Conservation (phyloP, 2,888 invertebrate species). For the Lasioglossum calceatum region DNA sequence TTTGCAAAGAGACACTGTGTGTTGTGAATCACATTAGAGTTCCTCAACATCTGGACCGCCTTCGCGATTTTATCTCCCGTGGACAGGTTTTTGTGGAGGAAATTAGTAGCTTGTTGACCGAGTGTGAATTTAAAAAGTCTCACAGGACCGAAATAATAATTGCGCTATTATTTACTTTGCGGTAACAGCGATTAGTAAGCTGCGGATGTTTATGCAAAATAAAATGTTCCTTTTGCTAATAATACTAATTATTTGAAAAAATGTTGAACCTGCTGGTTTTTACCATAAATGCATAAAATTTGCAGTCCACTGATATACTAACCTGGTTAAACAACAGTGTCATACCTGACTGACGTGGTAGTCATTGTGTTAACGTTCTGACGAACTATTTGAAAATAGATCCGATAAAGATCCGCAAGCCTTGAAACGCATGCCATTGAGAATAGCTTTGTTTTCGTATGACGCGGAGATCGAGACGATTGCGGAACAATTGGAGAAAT, state of each 20-base stretch:
- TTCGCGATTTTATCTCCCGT: not conserved
- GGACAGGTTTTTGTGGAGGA: too few species aligned
- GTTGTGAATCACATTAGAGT: not conserved
- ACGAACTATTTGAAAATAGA: not conserved
- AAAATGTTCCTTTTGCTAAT: too few species aligned
- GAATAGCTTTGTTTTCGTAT: not conserved
- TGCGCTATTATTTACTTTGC: too few species aligned
- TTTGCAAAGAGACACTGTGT: not conserved
- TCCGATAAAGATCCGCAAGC: not conserved
- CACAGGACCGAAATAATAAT: too few species aligned
- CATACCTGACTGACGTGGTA: not conserved
- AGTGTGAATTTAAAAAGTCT: too few species aligned
- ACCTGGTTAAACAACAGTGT: not conserved
- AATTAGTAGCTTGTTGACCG: too few species aligned
- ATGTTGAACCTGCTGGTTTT: too few species aligned
- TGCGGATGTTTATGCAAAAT: too few species aligned
- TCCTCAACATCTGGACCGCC: not conserved
- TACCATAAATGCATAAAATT: too few species aligned
- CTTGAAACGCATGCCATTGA: not conserved
- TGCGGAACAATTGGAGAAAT: slow-evolving; percentile 2
- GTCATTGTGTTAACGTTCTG: not conserved
- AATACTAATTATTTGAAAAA: too few species aligned
- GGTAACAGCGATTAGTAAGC: too few species aligned
- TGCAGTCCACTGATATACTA: not conserved
- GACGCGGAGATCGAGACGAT: not conserved